These are phyloP conservation scores for Sandelia bainsii DNA, from an alignment of 2,797 vertebrate species.

Conservation along the genomic window DNA sequence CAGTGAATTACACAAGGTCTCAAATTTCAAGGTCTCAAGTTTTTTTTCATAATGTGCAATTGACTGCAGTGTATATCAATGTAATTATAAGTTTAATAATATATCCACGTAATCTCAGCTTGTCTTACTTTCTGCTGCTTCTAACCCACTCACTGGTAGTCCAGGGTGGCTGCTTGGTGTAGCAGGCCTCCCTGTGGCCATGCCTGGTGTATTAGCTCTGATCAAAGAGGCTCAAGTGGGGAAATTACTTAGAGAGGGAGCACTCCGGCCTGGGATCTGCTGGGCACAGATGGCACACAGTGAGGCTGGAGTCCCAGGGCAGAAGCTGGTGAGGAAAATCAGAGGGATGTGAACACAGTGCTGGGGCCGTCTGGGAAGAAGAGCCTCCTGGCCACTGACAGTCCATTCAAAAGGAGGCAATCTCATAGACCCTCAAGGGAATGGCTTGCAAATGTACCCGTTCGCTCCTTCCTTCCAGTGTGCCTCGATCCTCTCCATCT, in stretches of 20 bases:
- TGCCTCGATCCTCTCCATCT: conserved; percentile 59
- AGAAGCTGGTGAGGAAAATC: conserved; percentile 61
- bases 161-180: conserved; percentile 26
- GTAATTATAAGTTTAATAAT: not conserved
- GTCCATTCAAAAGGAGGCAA: conserved; percentile 75
- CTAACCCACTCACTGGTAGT: conserved; percentile 13
- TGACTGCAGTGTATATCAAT: not conserved
- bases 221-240: conserved; percentile 71
- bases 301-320: conserved; percentile 59
- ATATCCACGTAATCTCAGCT: conserved; percentile 16
- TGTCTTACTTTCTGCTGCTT: not conserved
- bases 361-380: conserved; percentile 54
- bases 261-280: conserved; percentile 49
- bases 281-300: conserved; percentile 75
- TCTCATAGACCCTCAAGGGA: conserved; percentile 72
- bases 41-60: conserved; percentile 1
- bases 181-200: conserved; percentile 44
- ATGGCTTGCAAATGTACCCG: conserved; percentile 73
- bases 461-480: conserved; percentile 51
- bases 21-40: not conserved
- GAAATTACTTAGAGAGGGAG: conserved; percentile 59
- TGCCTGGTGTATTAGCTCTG: conserved; percentile 50
- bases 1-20: not conserved
- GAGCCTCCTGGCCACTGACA: conserved; percentile 60
- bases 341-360: conserved; percentile 51